These are phyloP conservation scores for Hyperoplus lanceolatus DNA, from an alignment of 2,797 vertebrate species.

Conservation along the genomic window DNA sequence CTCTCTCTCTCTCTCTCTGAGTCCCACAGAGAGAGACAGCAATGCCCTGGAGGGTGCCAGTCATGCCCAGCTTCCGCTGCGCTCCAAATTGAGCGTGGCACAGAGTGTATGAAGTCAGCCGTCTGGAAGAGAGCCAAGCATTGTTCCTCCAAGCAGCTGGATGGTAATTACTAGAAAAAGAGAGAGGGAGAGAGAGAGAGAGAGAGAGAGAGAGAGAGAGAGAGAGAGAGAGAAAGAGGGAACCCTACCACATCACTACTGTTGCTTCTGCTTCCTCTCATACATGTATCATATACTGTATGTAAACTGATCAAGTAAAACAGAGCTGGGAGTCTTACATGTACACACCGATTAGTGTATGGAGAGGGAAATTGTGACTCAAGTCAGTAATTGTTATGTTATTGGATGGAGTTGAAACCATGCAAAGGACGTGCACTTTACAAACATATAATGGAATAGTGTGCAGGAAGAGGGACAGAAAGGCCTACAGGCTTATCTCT, in stretches of 20 bases:
- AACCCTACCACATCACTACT: conserved; percentile 50
- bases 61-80: conserved; percentile 78
- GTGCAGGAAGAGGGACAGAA: not conserved
- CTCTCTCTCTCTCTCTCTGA: conserved; percentile 32
- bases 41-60: conserved; percentile 78
- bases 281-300: conserved; percentile 3
- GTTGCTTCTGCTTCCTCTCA: conserved; percentile 48
- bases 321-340: not conserved
- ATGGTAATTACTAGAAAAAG: conserved; percentile 74
- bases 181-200: conserved; percentile 23
- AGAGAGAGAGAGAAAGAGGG: not conserved
- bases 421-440: not conserved
- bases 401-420: not conserved
- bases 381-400: not conserved
- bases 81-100: conserved; percentile 81
- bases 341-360: not conserved
- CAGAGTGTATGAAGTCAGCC: conserved; percentile 81
- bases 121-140: conserved; percentile 79
- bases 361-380: not conserved
- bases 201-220: conserved; percentile 18
- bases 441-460: not conserved
- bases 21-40: conserved; percentile 68
- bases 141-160: conserved; percentile 82
- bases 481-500: not conserved
- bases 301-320: conserved; percentile 1